phyloP scores from a whole-genome alignment of 2,888 invertebrate genomes.

The Amphimallon solstitiale region DNA sequence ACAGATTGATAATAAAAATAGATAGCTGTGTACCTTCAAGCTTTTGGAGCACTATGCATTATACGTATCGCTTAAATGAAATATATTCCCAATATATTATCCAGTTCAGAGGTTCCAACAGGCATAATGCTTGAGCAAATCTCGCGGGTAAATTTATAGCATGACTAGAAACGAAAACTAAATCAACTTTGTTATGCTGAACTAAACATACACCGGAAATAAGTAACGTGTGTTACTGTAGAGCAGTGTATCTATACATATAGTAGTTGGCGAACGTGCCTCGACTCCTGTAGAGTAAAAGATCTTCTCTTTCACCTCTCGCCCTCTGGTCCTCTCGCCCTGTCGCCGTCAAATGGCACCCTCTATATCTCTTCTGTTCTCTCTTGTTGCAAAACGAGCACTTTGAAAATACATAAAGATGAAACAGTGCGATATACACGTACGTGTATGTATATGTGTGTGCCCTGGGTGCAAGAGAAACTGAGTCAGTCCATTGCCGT shows the following conservation, averaged over 20 bases:
- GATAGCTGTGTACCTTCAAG: no score
- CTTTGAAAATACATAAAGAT: conserved; percentile 61
- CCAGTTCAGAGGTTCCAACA: conserved; percentile 32
- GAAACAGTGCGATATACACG: conserved; percentile 60
- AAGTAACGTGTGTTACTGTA: conserved; percentile 58
- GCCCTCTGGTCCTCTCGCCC: conserved; percentile 26
- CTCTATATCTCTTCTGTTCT: conserved; percentile 36
- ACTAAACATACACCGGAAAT: conserved; percentile 57
- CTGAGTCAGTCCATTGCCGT: conserved; percentile 46
- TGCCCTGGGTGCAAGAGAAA: conserved; percentile 32
- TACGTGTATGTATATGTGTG: conserved; percentile 6
- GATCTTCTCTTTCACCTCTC: conserved; percentile 43
- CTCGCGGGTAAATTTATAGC: conserved; percentile 38
- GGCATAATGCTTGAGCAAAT: conserved; percentile 41
- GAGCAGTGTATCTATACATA: conserved; percentile 49
- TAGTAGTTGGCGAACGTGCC: conserved; percentile 2
- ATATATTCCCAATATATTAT: conserved; percentile 43
- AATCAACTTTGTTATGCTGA: conserved; percentile 39
- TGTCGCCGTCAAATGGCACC: background rate
- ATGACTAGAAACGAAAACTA: conserved; percentile 37
- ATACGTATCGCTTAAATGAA: conserved; percentile 38
- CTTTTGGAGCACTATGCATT: no score
- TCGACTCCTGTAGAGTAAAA: background rate
- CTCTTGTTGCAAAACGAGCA: conserved; percentile 40
- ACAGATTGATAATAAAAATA: no score